Base-by-base conservation (phyloP, 2,797 vertebrate genomes). In the Pseudochirops cupreus region DNA sequence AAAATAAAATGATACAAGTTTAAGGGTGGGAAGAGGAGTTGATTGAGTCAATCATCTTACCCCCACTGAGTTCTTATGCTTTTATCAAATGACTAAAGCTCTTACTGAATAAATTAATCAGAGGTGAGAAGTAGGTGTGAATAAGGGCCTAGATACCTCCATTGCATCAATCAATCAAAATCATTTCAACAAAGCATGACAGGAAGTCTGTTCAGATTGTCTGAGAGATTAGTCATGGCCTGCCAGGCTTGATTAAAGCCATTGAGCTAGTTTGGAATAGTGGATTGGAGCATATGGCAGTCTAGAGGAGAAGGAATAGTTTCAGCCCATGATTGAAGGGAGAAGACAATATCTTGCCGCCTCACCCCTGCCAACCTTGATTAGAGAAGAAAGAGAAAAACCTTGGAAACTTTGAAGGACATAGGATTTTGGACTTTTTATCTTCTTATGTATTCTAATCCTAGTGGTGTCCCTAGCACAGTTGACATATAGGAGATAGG, bases 121-220 rank as follows among this genome's bases (percentile, higher is more conserved):
- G 67, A 87, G 74, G 74, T 87, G 39, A 46, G 31, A 46, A 46
- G 21, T 46, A 46, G 39, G 74, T 87, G 39, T 87, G 74, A 87
- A 46, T 87, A 46, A 87, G 62, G 24, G 24, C 39, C 39, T 46
- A 46, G n/a, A 82, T 87, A 87, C 74, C 21, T 46, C 74, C 74
- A 50, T 9, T 46, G 16, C 13, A 6, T 87, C 74, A 26, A n/a
- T 87, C 39, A 50, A 87, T 87, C 74, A 87, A 87, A 87, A 1
- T 87, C 21, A 87, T 87, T 50, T 50, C 74, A 87, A 26, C 21
- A 46, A 46, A 4, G 21, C 39, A 50, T 50, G 39, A 26, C 74
- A 87, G 74, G 74, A 87, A 87, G 74, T 87, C 74, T 87, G 74
- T 87, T 87, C 74, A 87, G 74, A 87, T 87, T 87, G 74, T 39